Percentiles rank a stretch among this genome's conserved stretches.
These are phyloP conservation scores for Oriolus oriolus DNA, from an alignment of 2,113 vertebrate genomes.

Conservation along the genomic window DNA sequence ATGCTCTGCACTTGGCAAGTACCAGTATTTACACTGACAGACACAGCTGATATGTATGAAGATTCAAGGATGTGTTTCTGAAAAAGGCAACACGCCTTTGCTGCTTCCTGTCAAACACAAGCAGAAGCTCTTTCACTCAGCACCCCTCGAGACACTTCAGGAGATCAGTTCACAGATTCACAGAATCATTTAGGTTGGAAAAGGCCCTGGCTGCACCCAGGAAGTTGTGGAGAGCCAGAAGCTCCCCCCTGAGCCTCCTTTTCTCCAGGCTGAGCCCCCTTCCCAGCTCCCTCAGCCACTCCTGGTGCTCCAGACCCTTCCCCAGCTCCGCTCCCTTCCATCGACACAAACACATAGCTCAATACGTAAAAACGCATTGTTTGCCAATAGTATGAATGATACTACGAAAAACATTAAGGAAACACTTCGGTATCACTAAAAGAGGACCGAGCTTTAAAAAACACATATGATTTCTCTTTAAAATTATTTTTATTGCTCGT, in stretches of 20 bases:
- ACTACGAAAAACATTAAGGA: background rate
- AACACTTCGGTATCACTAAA: too few relatives aligned
- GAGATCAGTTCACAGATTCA: background rate
- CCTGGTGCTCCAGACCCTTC: background rate
- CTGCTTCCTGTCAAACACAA: background rate
- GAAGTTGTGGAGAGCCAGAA: background rate
- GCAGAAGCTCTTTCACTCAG: background rate
- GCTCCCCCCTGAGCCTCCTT: background rate
- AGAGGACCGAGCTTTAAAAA: background rate
- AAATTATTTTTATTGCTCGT: background rate
- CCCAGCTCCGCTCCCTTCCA: background rate
- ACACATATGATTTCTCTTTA: fast-evolving
- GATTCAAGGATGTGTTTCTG: background rate
- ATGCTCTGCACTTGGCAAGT: background rate
- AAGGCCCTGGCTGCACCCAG: background rate
- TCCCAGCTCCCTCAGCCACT: background rate
- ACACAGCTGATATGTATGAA: background rate
- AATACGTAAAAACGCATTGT: background rate
- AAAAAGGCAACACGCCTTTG: background rate
- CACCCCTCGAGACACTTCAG: background rate
- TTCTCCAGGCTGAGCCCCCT: background rate
- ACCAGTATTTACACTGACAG: background rate
- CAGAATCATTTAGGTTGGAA: background rate
- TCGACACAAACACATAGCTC: background rate
- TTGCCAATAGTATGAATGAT: background rate